Percentiles rank a stretch among this genome's conserved stretches.
Conservation (phyloP, 2,888 invertebrate genomes). For the Aspidapion aeneum region DNA sequence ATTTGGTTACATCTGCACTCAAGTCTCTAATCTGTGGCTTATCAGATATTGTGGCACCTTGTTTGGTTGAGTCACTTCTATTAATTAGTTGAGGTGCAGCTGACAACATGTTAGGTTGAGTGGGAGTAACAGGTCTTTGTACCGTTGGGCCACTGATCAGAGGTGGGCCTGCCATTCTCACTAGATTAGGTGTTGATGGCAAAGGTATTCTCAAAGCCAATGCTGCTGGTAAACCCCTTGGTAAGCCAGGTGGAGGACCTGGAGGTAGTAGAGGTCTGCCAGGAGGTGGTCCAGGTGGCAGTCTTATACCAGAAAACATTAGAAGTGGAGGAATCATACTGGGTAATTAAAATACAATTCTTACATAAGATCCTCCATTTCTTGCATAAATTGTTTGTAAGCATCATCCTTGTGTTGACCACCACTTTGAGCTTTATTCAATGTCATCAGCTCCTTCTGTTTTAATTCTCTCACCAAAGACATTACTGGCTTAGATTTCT, state of each 20-base stretch:
- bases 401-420: conserved; percentile 90
- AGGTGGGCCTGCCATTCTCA: conserved; percentile 45
- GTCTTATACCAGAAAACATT: conserved; percentile 38
- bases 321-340: conserved; percentile 49
- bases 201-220: conserved; percentile 51
- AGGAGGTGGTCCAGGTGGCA: conserved; percentile 54
- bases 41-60: conserved; percentile 82
- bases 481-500: conserved; percentile 57
- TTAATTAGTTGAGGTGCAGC: conserved; percentile 81
- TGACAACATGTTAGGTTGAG: conserved; percentile 64
- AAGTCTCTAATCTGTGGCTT: conserved; percentile 95
- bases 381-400: conserved; percentile 97
- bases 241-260: conserved; percentile 56
- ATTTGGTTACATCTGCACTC: conserved; percentile 91
- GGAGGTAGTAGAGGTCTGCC: conserved; percentile 50
- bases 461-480: conserved; percentile 53
- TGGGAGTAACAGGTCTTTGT: conserved; percentile 34
- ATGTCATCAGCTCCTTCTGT: conserved; percentile 48
- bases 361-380: conserved; percentile 67
- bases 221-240: conserved; percentile 54
- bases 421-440: conserved; percentile 44
- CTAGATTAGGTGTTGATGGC: conserved; percentile 52
- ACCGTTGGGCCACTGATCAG: conserved; percentile 26
- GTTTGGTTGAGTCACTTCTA: conserved; percentile 52
- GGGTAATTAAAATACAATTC: too few species aligned